Conservation (phyloP, 2,113 vertebrate genomes). For the Xiphorhynchus elegans region DNA sequence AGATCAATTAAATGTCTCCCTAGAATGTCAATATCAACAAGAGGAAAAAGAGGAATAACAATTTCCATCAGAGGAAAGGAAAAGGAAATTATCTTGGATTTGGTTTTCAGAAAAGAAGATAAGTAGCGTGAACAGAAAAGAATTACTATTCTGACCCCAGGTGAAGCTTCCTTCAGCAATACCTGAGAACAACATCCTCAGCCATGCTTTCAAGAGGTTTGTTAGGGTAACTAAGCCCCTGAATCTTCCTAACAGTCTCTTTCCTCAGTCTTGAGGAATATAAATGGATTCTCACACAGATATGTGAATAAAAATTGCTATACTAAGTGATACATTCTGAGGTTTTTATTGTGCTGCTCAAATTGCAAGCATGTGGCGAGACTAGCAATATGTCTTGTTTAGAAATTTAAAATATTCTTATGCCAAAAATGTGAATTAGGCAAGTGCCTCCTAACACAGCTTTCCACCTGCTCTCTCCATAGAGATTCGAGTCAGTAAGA, state of each 20-base stretch:
- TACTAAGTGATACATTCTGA: background rate
- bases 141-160: background rate
- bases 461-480: background rate
- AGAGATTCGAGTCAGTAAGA: background rate
- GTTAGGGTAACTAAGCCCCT: background rate
- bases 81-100: background rate
- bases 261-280: background rate
- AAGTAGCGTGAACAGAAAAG: background rate
- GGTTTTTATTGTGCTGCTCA: background rate
- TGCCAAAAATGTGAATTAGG: background rate
- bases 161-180: background rate
- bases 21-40: background rate
- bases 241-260: background rate
- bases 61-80: background rate
- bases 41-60: constrained; percentile 19
- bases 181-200: background rate
- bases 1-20: background rate
- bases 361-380: background rate
- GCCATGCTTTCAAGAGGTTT: background rate
- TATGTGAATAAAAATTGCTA: background rate
- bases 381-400: background rate
- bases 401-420: background rate
- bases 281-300: background rate
- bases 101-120: background rate
- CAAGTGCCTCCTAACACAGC: background rate